Percentiles rank a stretch among this genome's conserved stretches.
Conservation (phyloP, 2,888 invertebrate species). For the Isotomurus palustris region DNA sequence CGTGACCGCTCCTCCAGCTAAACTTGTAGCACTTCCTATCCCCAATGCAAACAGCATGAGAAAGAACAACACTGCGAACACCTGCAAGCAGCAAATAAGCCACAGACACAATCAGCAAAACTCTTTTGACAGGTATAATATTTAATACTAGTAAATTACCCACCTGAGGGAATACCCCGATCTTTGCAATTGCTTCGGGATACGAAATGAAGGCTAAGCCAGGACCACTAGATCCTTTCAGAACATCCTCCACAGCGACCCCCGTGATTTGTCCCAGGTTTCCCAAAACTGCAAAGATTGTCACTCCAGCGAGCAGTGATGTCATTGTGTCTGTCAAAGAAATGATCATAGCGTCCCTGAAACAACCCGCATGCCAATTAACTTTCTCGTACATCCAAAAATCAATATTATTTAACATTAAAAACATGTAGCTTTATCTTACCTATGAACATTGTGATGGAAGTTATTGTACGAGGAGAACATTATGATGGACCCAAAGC, state of each 20-base stretch:
- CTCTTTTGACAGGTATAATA: background rate
- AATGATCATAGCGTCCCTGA: conserved; percentile 73
- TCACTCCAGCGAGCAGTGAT: conserved; percentile 72
- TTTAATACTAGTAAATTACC: too few relatives aligned
- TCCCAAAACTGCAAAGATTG: conserved; percentile 63
- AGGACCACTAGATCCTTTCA: conserved; percentile 12
- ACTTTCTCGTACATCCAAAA: too few relatives aligned
- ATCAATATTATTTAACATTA: background rate
- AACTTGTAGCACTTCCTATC: conserved; percentile 67
- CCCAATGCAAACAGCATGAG: conserved; percentile 75
- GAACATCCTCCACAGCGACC: background rate
- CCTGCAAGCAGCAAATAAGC: conserved; percentile 16
- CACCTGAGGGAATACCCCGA: conserved; percentile 64
- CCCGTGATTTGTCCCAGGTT: conserved; percentile 60
- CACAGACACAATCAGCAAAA: background rate
- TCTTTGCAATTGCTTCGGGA: conserved; percentile 59
- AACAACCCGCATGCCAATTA: too few relatives aligned
- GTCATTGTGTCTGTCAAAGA: conserved; percentile 77
- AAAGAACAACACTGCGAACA: conserved; percentile 76
- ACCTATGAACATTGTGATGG: conserved; percentile 66
- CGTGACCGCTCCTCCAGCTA: conserved; percentile 64
- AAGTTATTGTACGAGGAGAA: conserved; percentile 73
- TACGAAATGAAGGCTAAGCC: conserved; percentile 12
- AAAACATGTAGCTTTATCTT: conserved; percentile 21
- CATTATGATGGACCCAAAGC: conserved; percentile 64